A percentile compares a stretch with the other conserved stretches of the same genome.
Evolutionary conservation across 2,113 vertebrate species (phyloP).

Genomic region (Plectropomus leopardus): DNA sequence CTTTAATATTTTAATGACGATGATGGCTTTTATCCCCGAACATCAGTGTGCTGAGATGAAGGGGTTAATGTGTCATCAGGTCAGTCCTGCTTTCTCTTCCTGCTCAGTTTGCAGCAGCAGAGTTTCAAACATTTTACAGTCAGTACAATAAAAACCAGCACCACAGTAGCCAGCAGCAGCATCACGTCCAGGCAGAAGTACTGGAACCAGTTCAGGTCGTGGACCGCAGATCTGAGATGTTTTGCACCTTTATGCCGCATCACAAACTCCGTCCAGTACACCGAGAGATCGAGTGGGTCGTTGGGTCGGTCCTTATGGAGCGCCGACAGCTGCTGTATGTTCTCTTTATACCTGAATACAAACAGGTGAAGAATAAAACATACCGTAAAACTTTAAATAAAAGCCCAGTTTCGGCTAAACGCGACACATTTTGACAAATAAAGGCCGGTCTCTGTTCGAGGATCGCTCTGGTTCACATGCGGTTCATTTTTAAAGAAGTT

Average conservation of each 20-base stretch:
- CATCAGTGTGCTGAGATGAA: not conserved
- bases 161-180: conserved; percentile 79
- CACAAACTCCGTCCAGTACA: conserved; percentile 94
- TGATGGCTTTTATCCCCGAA: not conserved
- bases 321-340: conserved; percentile 87
- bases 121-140: conserved; percentile 83
- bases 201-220: conserved; percentile 92
- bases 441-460: no score
- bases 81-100: conserved; percentile 76
- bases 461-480: no score
- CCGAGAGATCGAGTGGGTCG: conserved; percentile 90
- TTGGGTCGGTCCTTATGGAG: conserved; percentile 91
- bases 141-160: conserved; percentile 75
- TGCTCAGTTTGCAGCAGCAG: conserved; percentile 75
- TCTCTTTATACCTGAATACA: conserved; percentile 90
- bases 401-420: no score
- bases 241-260: conserved; percentile 94
- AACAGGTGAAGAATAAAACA: no score
- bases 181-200: conserved; percentile 93
- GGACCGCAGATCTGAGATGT: conserved; percentile 89
- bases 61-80: not conserved
- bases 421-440: no score
- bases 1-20: not conserved
- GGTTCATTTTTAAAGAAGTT: no score
- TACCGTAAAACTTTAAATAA: no score